Evolutionary conservation across 2,113 vertebrate species (phyloP), one percentile per base, ranked within the genome.

Genomic region (Poeciliopsis occidentalis): DNA sequence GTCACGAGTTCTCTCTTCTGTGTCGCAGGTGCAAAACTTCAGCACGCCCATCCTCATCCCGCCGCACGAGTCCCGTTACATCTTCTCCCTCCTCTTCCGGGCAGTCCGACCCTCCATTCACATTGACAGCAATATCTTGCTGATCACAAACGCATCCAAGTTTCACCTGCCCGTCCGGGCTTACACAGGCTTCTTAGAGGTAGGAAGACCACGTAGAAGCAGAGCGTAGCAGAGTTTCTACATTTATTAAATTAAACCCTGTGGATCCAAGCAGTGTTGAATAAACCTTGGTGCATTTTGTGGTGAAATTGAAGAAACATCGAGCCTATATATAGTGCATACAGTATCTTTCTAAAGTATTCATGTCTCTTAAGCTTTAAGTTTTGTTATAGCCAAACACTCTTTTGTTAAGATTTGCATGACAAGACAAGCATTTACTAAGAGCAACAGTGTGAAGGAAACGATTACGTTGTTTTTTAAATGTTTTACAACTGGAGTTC

Each of bases 101-200:
- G 96, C 98, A 29, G 96, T 97, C 17, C 94, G 96, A 30, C 96
- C 97, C 47, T 97, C 97, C 82, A 94, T 97, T 74, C 96, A 98
- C 79, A 92, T 99, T 87, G 97, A 99, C 94, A 96, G 95, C 92
- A 99, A 99, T 85, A 98, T 99, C 89, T 94, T 99, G 78, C 97
- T 99, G 73, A 95, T 98, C 92, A 99, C 98, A 78, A 99, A 99
- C 44, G 98, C 97, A 27, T 99, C 98, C 57, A 99, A 98, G 93
- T 99, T 99, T 90, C 97, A 98, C 85, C 94, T 99, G 64, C 98
- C 98, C 70, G 95, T 99, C 71, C 92, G 97, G 83, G 98, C 97
- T 4, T 99, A 99, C 91, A 99, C 98, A 11, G 98, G 98, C 80
- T 98, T 99, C 94, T 90, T 99, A 85, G 97, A 99, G 95, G 98